Conservation (phyloP, 2,113 vertebrate species). For the Campylomormyrus tamandua region DNA sequence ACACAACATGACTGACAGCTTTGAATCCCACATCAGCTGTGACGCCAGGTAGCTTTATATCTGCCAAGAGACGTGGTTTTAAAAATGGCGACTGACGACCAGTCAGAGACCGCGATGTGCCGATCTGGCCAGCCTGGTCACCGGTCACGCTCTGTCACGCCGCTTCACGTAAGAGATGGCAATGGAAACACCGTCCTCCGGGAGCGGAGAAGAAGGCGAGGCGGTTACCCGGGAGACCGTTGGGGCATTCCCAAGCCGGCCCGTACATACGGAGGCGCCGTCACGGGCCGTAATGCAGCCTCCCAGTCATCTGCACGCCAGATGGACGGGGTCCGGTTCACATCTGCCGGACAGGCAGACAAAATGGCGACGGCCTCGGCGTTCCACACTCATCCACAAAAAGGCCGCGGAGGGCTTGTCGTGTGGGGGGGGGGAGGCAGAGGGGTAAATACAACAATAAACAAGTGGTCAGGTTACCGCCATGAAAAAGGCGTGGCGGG, state of each 20-base stretch:
- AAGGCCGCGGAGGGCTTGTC: background rate
- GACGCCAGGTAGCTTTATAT: background rate
- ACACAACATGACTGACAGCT: background rate
- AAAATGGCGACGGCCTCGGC: background rate
- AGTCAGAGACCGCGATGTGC: background rate
- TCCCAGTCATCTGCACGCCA: background rate
- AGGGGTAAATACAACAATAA: conserved; percentile 13
- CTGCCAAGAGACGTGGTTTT: background rate
- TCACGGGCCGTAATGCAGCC: background rate
- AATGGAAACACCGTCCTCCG: background rate
- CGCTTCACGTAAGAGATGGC: background rate
- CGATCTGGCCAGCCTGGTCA: background rate
- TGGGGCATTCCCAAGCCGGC: background rate
- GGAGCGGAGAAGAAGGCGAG: background rate
- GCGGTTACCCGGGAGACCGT: background rate
- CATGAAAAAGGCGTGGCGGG: background rate
- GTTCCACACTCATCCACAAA: background rate
- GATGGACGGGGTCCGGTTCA: background rate
- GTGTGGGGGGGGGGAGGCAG: background rate
- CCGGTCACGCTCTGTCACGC: background rate
- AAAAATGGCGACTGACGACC: background rate
- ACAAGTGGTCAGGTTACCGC: conserved; percentile 4
- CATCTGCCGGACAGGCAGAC: background rate
- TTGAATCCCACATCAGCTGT: background rate
- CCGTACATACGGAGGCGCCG: background rate